These are phyloP conservation scores for Pteronura brasiliensis DNA, from an alignment of 2,113 vertebrate genomes.

Conservation along the genomic window DNA sequence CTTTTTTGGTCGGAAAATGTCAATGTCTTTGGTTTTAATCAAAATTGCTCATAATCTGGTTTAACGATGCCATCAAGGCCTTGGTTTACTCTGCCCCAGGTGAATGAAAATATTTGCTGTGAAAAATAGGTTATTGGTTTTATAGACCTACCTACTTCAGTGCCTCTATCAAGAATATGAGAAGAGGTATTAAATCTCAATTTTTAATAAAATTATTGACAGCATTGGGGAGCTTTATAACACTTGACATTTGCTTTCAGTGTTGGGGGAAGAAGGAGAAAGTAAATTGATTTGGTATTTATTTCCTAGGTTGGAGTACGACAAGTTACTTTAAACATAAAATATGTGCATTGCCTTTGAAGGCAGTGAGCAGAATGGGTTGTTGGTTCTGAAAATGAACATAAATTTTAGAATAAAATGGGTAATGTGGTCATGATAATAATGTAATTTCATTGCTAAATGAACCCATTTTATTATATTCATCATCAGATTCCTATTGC, in stretches of 20 bases:
- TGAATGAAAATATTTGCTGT: conserved; percentile 81
- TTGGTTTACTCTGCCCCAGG: conserved; percentile 70
- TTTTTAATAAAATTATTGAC: conserved; percentile 58
- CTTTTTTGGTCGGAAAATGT: conserved; percentile 5
- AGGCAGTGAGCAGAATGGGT: conserved; percentile 24
- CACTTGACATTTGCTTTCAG: conserved; percentile 49
- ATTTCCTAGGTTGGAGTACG: not conserved
- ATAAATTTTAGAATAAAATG: conserved; percentile 72
- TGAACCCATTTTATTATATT: conserved; percentile 62
- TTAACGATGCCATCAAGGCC: conserved; percentile 74
- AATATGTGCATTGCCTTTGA: conserved; percentile 38
- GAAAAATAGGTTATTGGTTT: conserved; percentile 80
- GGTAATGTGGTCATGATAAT: conserved; percentile 62
- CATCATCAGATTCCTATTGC: conserved; percentile 47
- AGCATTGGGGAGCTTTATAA: conserved; percentile 62
- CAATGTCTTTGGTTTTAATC: conserved; percentile 76
- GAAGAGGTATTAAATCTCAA: conserved; percentile 72
- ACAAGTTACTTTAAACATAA: conserved; percentile 65
- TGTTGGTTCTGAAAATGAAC: conserved; percentile 65
- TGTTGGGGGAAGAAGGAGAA: conserved; percentile 12
- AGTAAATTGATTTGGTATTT: conserved; percentile 40
- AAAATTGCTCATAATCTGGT: conserved; percentile 61
- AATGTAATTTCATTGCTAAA: conserved; percentile 63
- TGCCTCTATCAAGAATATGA: conserved; percentile 72
- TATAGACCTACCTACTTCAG: conserved; percentile 60